Percentiles rank a stretch among this genome's conserved stretches.
Conservation (phyloP, 2,113 vertebrate species). For the Callorhinus ursinus region DNA sequence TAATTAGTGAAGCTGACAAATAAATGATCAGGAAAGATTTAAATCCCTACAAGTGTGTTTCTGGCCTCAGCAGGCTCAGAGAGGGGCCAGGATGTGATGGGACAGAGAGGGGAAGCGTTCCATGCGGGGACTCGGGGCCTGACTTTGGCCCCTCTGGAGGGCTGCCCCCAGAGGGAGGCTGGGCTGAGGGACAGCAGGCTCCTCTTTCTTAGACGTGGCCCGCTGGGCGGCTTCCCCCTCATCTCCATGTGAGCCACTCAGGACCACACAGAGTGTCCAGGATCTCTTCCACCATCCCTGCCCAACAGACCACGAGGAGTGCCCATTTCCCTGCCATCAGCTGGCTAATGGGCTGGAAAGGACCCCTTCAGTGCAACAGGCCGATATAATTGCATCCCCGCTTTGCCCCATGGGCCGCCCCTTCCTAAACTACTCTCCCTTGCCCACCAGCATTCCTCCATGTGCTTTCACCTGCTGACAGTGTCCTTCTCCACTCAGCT, state of each 20-base stretch:
- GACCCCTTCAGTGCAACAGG: not conserved
- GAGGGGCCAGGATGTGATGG: not conserved
- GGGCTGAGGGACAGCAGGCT: not conserved
- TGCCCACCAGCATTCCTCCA: not conserved
- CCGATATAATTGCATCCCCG: not conserved
- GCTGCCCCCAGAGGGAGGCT: not conserved
- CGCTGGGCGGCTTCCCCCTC: not conserved
- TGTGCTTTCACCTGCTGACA: not conserved
- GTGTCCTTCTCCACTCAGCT: not conserved
- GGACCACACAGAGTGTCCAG: slow-evolving; percentile 1
- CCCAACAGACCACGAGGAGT: not conserved
- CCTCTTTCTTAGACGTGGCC: not conserved
- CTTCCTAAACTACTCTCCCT: not conserved
- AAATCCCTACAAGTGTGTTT: slow-evolving; percentile 59
- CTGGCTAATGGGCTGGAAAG: slow-evolving; percentile 19
- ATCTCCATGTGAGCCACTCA: not conserved
- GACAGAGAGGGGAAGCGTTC: not conserved
- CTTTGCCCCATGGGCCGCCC: not conserved
- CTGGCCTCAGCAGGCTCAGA: slow-evolving; percentile 28
- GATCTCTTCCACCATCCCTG: not conserved
- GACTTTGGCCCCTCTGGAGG: not conserved
- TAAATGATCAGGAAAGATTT: slow-evolving; percentile 77
- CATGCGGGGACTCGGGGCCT: not conserved
- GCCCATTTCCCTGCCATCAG: not conserved
- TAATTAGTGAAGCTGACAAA: slow-evolving; percentile 83